These are phyloP conservation scores for Enteromius argenteus DNA, from an alignment of 2,797 vertebrate species.

Conservation along the genomic window DNA sequence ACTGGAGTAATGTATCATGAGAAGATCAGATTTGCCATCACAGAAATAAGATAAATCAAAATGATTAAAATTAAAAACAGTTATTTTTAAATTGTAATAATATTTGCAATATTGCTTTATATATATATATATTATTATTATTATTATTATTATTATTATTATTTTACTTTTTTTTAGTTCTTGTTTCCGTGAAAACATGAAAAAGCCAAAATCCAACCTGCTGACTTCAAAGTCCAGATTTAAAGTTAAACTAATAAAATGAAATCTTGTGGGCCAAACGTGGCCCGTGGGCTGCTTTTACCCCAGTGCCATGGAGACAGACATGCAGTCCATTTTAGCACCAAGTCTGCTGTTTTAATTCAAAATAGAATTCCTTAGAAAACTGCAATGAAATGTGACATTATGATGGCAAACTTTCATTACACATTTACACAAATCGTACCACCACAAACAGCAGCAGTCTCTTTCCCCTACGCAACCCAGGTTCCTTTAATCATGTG, in stretches of 20 bases:
- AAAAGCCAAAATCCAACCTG: background rate
- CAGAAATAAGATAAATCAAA: too few species aligned
- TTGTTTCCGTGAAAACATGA: background rate
- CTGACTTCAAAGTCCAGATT: background rate
- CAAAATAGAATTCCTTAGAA: slow-evolving; percentile 40
- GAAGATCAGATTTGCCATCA: too few species aligned
- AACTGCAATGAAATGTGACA: slow-evolving; percentile 40
- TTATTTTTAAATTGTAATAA: too few species aligned
- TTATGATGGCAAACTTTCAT: slow-evolving; percentile 37
- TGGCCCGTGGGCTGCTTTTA: background rate
- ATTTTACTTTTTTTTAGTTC: too few species aligned
- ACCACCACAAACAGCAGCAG: slow-evolving; percentile 30
- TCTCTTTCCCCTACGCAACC: background rate
- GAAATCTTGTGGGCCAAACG: background rate
- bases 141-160: too few species aligned
- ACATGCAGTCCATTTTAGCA: background rate
- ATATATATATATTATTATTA: too few species aligned
- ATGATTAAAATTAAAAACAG: too few species aligned
- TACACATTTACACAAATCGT: slow-evolving; percentile 2
- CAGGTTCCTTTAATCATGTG: slow-evolving; percentile 25
- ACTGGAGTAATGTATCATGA: too few species aligned
- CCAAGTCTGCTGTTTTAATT: slow-evolving; percentile 18
- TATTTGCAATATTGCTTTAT: too few species aligned
- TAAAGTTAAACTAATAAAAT: background rate
- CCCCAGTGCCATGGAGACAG: background rate